Conservation (phyloP, 53 echinoderm and acorn worm genomes). For the Holothuria scabra region DNA sequence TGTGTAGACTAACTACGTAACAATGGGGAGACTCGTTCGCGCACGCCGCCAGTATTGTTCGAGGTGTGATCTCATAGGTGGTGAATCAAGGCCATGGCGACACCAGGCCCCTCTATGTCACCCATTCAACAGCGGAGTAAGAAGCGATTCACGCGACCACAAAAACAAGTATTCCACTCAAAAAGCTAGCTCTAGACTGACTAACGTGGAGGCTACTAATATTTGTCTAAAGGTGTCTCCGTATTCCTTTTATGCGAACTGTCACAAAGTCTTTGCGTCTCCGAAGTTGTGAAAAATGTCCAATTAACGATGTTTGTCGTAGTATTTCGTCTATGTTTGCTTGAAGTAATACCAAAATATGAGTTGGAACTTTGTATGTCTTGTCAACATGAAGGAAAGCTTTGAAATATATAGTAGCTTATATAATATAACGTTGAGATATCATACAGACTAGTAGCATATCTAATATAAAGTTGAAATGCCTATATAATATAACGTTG, state of each 20-base stretch:
- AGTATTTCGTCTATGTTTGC: too few species aligned
- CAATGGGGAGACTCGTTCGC: slow-evolving; percentile 28
- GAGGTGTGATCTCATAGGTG: slow-evolving; percentile 30
- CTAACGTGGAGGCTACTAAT: slow-evolving; percentile 23
- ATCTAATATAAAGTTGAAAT: too few species aligned
- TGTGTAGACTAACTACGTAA: slow-evolving; percentile 32
- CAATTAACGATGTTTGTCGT: slow-evolving; percentile 37
- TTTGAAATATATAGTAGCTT: too few species aligned
- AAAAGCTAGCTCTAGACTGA: too few species aligned
- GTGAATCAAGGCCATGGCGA: slow-evolving; percentile 31
- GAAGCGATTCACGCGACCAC: slow-evolving; percentile 23
- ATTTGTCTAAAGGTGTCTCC: slow-evolving; percentile 45
- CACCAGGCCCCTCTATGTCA: slow-evolving; percentile 30
- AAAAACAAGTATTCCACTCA: background rate
- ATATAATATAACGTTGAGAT: too few species aligned
- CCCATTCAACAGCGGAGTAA: background rate
- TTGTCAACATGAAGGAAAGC: too few species aligned
- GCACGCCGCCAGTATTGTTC: slow-evolving; percentile 20
- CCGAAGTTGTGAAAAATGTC: slow-evolving; percentile 36
- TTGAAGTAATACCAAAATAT: too few species aligned
- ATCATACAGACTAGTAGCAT: too few species aligned
- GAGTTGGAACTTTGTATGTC: too few species aligned
- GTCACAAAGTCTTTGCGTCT: slow-evolving; percentile 34
- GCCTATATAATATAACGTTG: too few species aligned
- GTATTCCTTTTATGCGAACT: slow-evolving; percentile 31